Evolutionary conservation across 2,797 vertebrate genomes (phyloP).

Genomic region (Tachyglossus aculeatus): DNA sequence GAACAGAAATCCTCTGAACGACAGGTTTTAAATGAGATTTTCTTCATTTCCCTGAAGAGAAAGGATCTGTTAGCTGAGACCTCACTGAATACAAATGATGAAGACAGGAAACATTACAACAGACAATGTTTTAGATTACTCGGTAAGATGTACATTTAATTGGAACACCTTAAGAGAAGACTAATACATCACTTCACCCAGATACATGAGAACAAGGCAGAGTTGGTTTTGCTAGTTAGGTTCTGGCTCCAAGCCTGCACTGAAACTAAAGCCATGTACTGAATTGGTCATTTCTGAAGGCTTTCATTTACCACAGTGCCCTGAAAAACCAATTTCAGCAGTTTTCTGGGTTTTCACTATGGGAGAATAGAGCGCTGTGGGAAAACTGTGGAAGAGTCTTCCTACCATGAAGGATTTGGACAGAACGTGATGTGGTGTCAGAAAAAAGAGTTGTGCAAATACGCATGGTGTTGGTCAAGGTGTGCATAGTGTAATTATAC

Average conservation of each 20-base stretch:
- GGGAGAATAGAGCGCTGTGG: too few species aligned
- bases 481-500: too few species aligned
- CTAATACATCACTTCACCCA: neutral
- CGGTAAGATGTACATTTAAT: neutral
- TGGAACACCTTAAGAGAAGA: neutral
- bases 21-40: neutral
- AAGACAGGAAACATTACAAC: neutral
- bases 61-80: neutral
- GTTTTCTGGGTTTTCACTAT: too few species aligned
- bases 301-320: too few species aligned
- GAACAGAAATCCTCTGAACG: neutral
- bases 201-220: neutral
- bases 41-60: neutral
- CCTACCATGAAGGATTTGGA: too few species aligned
- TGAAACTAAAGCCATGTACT: neutral
- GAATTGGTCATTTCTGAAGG: too few species aligned
- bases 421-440: too few species aligned
- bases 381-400: neutral
- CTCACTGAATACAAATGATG: neutral
- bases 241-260: neutral
- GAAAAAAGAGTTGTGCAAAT: too few species aligned
- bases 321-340: too few species aligned
- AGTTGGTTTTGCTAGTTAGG: neutral
- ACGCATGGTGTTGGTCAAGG: too few species aligned
- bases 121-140: neutral